Evolutionary conservation across 35 echinoderm and acorn worm genomes (phyloP).

Genomic region (Anneissia japonica): DNA sequence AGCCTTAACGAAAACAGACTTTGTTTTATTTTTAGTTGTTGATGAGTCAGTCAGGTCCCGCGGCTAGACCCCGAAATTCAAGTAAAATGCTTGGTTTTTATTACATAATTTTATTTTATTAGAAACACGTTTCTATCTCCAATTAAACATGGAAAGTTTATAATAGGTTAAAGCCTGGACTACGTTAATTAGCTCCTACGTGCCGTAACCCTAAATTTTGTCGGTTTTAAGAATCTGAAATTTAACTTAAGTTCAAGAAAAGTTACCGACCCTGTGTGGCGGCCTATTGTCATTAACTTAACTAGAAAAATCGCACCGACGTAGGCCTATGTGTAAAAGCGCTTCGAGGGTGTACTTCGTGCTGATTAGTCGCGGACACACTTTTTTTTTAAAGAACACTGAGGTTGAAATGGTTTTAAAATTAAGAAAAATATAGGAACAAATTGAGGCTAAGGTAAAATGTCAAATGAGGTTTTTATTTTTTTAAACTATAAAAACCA

Average conservation of each 20-base stretch:
- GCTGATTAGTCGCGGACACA: no score
- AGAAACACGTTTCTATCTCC: neutral
- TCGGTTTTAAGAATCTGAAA: neutral
- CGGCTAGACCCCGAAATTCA: neutral
- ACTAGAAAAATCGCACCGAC: no score
- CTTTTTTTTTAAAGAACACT: no score
- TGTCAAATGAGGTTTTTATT: no score
- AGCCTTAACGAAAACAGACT: neutral
- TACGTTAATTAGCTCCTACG: neutral
- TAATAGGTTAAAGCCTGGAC: neutral
- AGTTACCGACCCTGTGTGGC: no score
- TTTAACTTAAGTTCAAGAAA: neutral
- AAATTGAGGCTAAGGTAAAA: no score
- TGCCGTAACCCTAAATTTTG: neutral
- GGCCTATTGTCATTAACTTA: no score
- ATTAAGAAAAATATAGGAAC: no score
- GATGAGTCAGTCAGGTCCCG: neutral
- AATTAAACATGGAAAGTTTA: neutral
- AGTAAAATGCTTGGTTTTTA: neutral
- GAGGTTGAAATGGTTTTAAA: no score
- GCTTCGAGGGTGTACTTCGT: no score
- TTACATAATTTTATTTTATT: neutral
- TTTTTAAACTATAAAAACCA: no score
- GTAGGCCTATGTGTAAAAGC: no score
- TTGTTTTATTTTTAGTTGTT: neutral